These are phyloP conservation scores for Halictus rubicundus DNA, from an alignment of 1,140 invertebrate species.

Conservation along the genomic window DNA sequence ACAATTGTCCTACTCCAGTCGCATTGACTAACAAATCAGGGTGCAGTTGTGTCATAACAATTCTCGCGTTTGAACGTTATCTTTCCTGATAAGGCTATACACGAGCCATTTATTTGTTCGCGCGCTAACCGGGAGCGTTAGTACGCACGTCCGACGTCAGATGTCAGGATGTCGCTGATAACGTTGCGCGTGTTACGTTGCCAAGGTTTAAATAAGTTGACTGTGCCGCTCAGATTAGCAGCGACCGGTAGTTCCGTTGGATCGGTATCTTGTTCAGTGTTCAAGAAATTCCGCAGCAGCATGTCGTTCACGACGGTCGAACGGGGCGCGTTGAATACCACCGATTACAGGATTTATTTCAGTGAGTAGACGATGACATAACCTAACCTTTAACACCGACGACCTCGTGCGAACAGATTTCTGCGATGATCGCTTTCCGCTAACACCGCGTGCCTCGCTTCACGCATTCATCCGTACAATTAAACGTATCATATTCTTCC, in stretches of 20 bases:
- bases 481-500: neutral
- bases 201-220: conserved; percentile 68
- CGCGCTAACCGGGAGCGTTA: neutral
- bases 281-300: conserved; percentile 28
- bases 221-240: conserved; percentile 53
- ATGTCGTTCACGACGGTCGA: conserved; percentile 87
- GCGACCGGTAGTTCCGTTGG: conserved; percentile 22
- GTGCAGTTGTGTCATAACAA: too few relatives aligned
- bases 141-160: conserved; percentile 43
- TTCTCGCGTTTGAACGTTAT: too few relatives aligned
- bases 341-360: conserved; percentile 92
- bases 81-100: too few relatives aligned
- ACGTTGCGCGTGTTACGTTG: conserved; percentile 76
- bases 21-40: too few relatives aligned
- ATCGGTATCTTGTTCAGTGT: neutral
- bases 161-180: conserved; percentile 65
- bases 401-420: neutral
- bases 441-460: neutral
- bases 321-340: conserved; percentile 88
- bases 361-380: conserved; percentile 84
- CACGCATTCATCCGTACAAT: neutral
- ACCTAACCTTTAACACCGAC: neutral
- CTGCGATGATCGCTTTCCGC: neutral
- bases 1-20: too few relatives aligned
- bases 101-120: neutral